phyloP scores from a whole-genome alignment of 2,113 vertebrate genomes.

The Poecile atricapillus region DNA sequence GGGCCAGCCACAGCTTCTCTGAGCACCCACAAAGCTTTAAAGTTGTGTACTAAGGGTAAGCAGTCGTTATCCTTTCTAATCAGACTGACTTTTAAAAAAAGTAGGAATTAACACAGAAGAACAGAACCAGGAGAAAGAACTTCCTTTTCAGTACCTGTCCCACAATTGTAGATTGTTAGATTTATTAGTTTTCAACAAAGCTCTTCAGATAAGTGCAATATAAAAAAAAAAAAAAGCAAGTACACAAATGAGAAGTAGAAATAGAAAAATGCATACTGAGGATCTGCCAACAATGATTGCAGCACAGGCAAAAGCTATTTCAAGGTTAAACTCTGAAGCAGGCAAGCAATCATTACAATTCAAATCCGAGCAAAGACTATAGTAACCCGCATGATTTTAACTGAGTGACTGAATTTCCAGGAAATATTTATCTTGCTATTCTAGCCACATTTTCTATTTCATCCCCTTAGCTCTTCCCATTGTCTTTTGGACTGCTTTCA shows the following conservation, averaged over 20 bases:
- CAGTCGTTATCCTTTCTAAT: not conserved
- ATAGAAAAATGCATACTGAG: not conserved
- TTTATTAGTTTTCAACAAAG: not conserved
- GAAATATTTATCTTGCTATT: not conserved
- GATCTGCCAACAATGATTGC: not conserved
- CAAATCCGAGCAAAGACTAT: not conserved
- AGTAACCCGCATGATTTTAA: not conserved
- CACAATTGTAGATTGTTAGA: not conserved
- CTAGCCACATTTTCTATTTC: not conserved
- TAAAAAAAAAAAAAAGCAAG: not conserved
- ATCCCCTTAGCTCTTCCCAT: not conserved
- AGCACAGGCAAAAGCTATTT: not conserved
- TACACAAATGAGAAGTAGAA: not conserved
- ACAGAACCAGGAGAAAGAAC: not conserved
- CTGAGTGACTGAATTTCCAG: not conserved
- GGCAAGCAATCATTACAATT: not conserved
- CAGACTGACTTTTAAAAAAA: not conserved
- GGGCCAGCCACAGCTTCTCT: not conserved
- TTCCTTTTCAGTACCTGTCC: not conserved
- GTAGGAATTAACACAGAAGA: not conserved
- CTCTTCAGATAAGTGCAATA: not conserved
- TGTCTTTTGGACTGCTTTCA: not conserved
- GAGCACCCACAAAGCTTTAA: not conserved
- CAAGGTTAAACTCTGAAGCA: not conserved
- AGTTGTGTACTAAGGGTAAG: not conserved